Evolutionary conservation across 2,113 vertebrate species (phyloP).

Genomic region (Pelmatolapia mariae): DNA sequence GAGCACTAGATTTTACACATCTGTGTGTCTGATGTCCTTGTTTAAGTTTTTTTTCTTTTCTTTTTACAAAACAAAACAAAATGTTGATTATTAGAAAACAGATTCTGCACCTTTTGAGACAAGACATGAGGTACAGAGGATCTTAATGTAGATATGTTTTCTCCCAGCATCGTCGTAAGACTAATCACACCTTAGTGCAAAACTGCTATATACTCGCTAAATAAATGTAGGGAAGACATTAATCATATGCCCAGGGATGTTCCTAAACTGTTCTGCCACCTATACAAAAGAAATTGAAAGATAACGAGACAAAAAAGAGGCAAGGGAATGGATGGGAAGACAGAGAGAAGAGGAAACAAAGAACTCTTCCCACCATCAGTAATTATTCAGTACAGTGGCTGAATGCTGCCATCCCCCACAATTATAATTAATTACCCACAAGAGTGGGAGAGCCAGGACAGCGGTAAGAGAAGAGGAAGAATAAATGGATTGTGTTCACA

Average conservation of each 20-base stretch:
- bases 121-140: not conserved
- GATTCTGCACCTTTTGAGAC: not conserved
- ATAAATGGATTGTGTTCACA: slow-evolving; percentile 6
- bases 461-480: not conserved
- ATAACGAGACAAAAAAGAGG: slow-evolving; percentile 34
- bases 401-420: slow-evolving; percentile 47
- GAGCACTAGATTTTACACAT: not conserved
- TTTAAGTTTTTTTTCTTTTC: not conserved
- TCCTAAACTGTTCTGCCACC: slow-evolving; percentile 34
- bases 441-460: slow-evolving; percentile 35
- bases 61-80: not conserved
- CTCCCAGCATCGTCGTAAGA: not conserved
- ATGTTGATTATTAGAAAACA: not conserved
- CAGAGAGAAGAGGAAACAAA: not conserved
- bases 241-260: slow-evolving; percentile 29
- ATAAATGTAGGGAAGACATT: slow-evolving; percentile 14
- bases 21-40: not conserved
- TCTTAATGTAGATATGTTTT: not conserved
- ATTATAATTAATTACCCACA: slow-evolving; percentile 73
- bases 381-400: slow-evolving; percentile 65
- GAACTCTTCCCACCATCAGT: slow-evolving; percentile 20
- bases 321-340: not conserved
- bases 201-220: not conserved
- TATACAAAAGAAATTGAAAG: slow-evolving; percentile 18
- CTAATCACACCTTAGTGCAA: slow-evolving; percentile 11